Evolutionary conservation across 2,113 vertebrate species (phyloP), one percentile per base, ranked within the genome.

Genomic region (Oostethus manadensis): DNA sequence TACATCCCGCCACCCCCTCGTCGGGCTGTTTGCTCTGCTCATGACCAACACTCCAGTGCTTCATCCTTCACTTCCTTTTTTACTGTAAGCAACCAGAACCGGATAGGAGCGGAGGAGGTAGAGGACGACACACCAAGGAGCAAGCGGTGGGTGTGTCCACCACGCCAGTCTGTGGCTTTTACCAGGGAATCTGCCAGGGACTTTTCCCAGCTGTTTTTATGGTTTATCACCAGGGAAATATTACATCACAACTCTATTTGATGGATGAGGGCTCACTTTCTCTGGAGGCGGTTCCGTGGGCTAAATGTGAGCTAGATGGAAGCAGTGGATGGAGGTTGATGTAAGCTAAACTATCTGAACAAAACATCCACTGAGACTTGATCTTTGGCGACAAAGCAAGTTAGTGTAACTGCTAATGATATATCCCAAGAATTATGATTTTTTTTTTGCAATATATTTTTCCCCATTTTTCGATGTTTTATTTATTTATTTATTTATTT

Each of bases 1-100:
- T 76, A 71, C 72, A 54, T 67, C 71, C 78, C 71, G 46, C 73
- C 77, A 50, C 86, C 86, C 80, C 83, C 86, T 77, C 79, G 83
- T 67, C 54, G n/a, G 74, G 79, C 66, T 84, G 77, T 88, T 85
- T 81, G 63, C 73, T 63, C 67, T 68, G 43, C 60, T 76, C 63
- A 56, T 59, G 71, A 71, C 71, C 51, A 60, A 55, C 44, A 29
- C 70, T 62, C 42, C 70, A 20, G 8, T 75, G 55, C 56, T 75
- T 65, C 38, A 35, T 71, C 60, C 60, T 20, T 62, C 59, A 47
- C 66, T 75, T 79, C 73, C 79, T 70, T 69, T 76, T 64, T 77
- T 76, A 73, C 71, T 79, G 79, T 87, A 86, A 85, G 85, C 85
- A 89, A 87, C 71, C 73, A 60, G 78, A 70, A 78, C 80, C 86